Evolutionary conservation across 2,797 vertebrate species (phyloP), one percentile per base, ranked within the genome.

Genomic region (Coranthus polyacanthus): DNA sequence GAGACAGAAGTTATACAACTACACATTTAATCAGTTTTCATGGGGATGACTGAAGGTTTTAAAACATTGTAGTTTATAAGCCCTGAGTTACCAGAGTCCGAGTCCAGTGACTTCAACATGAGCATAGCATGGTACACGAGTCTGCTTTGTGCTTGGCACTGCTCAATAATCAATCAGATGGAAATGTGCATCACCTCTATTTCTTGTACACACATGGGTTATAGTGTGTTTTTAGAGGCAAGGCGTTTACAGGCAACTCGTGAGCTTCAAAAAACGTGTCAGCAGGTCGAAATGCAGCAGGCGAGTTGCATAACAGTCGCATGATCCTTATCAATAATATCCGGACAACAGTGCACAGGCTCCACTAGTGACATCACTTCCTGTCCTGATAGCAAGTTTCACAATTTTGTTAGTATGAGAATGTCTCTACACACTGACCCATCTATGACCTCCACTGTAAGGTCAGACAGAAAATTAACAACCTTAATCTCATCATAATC

Each of bases 151-250:
- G 26, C 43, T 42, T 41, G 46, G 60, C 56, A 61, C 51, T 38
- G 49, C 69, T 90, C 72, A 41, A 88, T 86, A 74, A 39, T 16
- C 68, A 76, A 43, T 82, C 65, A 58, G 47, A 63, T 54, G 57
- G 42, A 21, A 42, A 41, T 6, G 17, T 12, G 42, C 50, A 11
- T 54, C 32, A 54, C 26, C 55, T 54, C 12, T 44, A 16, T 58
- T 39, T 68, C n/a, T 45, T 13, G 51, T 49, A 2, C n/a, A 64
- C 65, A 73, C 63, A 52, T 43, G 62, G 39, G 9, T 24, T 56
- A 18, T 57, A 61, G 21, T 46, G 5, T 13, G 17, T 55, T 63
- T 22, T 39, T 2, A 21, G 42, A 5, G 4, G 9, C 0, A 3
- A 22, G 20, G 34, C 17, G 36, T 34, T 36, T 15, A 1, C 58